Evolutionary conservation across 2,888 invertebrate species (phyloP), one percentile per base, ranked within the genome.

Genomic region (Eristalis pertinax): DNA sequence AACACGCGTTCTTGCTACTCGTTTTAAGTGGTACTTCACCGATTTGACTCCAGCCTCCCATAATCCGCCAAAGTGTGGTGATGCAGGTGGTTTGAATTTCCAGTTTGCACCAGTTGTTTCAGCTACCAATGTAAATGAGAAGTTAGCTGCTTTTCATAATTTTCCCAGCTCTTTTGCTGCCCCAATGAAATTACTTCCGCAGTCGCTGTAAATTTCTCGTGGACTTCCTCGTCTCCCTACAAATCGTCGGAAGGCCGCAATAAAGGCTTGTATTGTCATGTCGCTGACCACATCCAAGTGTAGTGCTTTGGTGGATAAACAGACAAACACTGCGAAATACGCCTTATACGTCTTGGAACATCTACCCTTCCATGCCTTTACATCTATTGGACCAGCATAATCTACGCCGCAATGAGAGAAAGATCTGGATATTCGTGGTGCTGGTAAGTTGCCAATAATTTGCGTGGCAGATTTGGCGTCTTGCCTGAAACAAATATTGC

Each of bases 241-340:
- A n/a, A n/a, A n/a, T n/a, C n/a, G n/a, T n/a, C n/a, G n/a, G n/a
- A n/a, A n/a, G n/a, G n/a, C n/a, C n/a, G n/a, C n/a, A n/a, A n/a
- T 22, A 60, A 91, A 90, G 0, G 88, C 83, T n/a, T 89, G 84
- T 0, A 90, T 89, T 0, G 89, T 77, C 15, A 90, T 74, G 32
- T 32, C 32, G 8, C n/a, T n/a, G n/a, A n/a, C n/a, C n/a, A n/a
- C n/a, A n/a, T n/a, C n/a, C 32, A 91, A 38, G 19, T 90, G 90
- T 4, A 90, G 56, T 0, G 91, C 90, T 65, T 89, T 90, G 0
- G 90, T 89, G 7, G 89, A 72, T 68, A 88, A 19, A 88, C 90
- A 90, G 0, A 90, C 74, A 64, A 89, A 90, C n/a, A 89, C n/a
- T 13, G 88, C 85, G 24, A 90, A 67, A 68, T 90, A 90, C 1